Evolutionary conservation across 1,140 invertebrate species (phyloP), one percentile per base, ranked within the genome.

Genomic region (Apis cerana): DNA sequence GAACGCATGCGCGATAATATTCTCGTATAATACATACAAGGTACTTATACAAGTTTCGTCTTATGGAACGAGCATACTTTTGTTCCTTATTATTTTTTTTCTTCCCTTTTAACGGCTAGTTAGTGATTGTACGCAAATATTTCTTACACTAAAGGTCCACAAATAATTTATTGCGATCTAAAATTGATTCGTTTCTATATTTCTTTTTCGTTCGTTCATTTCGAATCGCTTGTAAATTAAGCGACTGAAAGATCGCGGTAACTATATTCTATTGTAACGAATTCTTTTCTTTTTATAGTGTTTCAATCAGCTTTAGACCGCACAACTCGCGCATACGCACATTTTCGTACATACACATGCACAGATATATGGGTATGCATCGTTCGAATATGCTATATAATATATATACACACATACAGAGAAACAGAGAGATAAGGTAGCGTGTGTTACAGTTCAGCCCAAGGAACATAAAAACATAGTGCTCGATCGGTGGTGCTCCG

Each of bases 401-500:
- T 89, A 82, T 84, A 62, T 84, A 82, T 77, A 91, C 88, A 89
- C 88, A 91, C 78, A 90, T 74, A 87, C 58, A 84, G 71, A 88
- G 84, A 85, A 84, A 91, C 86, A 89, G 83, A 90, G 87, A 88
- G 81, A 89, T 89, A 88, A 90, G 87, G 86, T 91, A 85, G 83
- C 21, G 65, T 75, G 71, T 75, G 87, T 89, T 84, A 91, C 82
- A 89, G 70, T 85, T 89, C 87, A 82, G 84, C 84, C 86, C 88
- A 84, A 90, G 85, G 75, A 87, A 87, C 76, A 83, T 79, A 82
- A 58, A 75, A 59, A 70, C 58, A 77, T 77, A 76, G 83, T 84
- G 84, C 76, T 80, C 75, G 84, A 84, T 83, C 86, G 82, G 82
- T 77, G 85, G 74, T 89, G 76, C 77, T 82, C 74, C 81, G 67